A percentile compares a stretch with the other conserved stretches of the same genome.
Evolutionary conservation across 2,888 invertebrate genomes (phyloP).

Genomic region (Lasius fuliginosus): DNA sequence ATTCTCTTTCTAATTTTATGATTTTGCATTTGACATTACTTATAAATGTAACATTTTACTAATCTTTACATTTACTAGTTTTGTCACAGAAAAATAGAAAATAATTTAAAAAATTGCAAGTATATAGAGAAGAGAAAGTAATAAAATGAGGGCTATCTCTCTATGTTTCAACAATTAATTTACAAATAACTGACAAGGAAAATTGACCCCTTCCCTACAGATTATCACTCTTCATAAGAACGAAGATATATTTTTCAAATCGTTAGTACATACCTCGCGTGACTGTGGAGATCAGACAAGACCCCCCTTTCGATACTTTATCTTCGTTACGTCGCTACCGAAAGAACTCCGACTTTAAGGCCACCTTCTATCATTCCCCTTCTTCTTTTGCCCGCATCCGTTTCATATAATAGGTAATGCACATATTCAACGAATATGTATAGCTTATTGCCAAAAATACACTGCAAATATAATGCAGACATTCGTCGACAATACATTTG

Average conservation of each 20-base stretch:
- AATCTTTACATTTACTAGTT: background rate
- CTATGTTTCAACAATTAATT: background rate
- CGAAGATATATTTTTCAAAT: slow-evolving; percentile 51
- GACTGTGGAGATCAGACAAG: slow-evolving; percentile 48
- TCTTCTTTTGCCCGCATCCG: background rate
- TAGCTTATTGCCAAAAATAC: background rate
- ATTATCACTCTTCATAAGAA: slow-evolving; percentile 55
- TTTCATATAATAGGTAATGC: slow-evolving; percentile 26
- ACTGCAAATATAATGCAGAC: background rate
- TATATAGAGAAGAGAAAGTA: background rate
- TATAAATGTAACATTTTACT: too few relatives aligned
- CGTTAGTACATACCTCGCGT: slow-evolving; percentile 51
- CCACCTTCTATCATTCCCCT: slow-evolving; percentile 33
- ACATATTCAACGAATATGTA: slow-evolving; percentile 12
- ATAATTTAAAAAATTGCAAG: background rate
- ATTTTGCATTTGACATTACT: background rate
- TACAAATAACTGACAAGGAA: background rate
- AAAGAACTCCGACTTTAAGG: slow-evolving; percentile 54
- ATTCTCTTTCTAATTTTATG: background rate
- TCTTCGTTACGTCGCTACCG: slow-evolving; percentile 56
- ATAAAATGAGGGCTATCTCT: background rate
- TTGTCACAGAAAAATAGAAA: background rate
- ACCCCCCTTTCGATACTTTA: slow-evolving; percentile 48
- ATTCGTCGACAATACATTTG: background rate
- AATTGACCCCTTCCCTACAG: background rate